These are phyloP conservation scores for Aleiodes alternator DNA, from an alignment of 2,888 invertebrate genomes.

Conservation along the genomic window DNA sequence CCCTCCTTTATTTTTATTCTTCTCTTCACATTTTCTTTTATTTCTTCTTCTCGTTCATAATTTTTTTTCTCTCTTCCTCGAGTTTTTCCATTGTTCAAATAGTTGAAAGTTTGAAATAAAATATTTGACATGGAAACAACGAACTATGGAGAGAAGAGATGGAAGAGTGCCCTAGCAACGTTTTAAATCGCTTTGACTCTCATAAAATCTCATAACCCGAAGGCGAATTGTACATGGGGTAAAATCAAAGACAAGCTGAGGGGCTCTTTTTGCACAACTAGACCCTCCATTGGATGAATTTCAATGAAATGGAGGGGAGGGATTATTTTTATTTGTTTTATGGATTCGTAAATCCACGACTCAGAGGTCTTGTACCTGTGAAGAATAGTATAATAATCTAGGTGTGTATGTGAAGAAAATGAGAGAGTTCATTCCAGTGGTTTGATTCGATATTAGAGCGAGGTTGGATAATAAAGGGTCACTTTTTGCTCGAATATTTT, in stretches of 20 bases:
- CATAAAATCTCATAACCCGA: constrained; percentile 74
- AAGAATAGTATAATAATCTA: constrained; percentile 14
- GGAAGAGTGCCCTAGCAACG: neutral
- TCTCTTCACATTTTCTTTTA: constrained; percentile 5
- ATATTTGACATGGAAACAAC: constrained; percentile 23
- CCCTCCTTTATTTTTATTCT: neutral
- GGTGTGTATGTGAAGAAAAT: constrained; percentile 13
- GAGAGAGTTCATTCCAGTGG: too few relatives aligned
- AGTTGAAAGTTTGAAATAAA: constrained; percentile 29
- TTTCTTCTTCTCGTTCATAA: neutral
- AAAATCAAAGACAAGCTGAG: constrained; percentile 51
- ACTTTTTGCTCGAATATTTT: constrained; percentile 17
- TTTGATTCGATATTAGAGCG: too few relatives aligned
- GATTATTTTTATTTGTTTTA: constrained; percentile 66
- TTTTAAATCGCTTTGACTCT: constrained; percentile 72
- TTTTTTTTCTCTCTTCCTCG: neutral
- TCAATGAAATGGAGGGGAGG: constrained; percentile 60
- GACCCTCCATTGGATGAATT: constrained; percentile 58
- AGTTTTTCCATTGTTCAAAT: neutral
- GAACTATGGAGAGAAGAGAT: constrained; percentile 16
- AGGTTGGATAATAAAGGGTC: neutral
- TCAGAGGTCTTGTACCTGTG: constrained; percentile 51
- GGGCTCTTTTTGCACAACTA: constrained; percentile 43
- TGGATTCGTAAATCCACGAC: constrained; percentile 64
- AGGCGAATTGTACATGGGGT: constrained; percentile 59